A percentile compares a stretch with the other conserved stretches of the same genome.
These are phyloP conservation scores for Volucella zonaria DNA, from an alignment of 2,888 invertebrate species.

Conservation along the genomic window DNA sequence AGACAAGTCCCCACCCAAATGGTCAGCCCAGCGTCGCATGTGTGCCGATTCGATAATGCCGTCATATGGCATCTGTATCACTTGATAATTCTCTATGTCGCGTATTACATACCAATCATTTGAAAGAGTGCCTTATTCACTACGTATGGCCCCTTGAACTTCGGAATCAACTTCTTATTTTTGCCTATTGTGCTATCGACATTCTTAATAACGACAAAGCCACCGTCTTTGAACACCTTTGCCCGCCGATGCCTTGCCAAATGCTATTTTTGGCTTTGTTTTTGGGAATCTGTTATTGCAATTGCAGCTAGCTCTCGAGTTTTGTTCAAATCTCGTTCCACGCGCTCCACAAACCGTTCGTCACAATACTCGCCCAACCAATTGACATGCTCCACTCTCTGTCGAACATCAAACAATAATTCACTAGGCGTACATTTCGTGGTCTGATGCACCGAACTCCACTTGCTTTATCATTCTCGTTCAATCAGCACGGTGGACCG, in stretches of 20 bases:
- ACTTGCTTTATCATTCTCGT: conserved; percentile 8
- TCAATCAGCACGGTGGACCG: conserved; percentile 1
- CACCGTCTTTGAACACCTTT: neutral
- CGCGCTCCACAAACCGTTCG: neutral
- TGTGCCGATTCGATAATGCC: no score
- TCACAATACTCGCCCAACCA: no score
- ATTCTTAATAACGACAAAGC: neutral
- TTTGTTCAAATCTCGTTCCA: neutral
- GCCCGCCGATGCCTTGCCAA: neutral
- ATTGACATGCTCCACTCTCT: no score
- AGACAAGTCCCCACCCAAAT: no score
- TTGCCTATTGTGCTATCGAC: no score
- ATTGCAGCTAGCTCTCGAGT: neutral
- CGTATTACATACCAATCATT: no score
- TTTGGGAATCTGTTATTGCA: neutral
- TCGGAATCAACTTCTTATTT: no score
- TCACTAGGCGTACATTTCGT: neutral
- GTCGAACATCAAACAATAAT: neutral
- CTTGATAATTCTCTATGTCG: no score
- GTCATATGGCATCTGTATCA: no score
- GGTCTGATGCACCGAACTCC: conserved; percentile 11
- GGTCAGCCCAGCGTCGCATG: no score
- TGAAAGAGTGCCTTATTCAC: no score
- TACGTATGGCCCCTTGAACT: no score
- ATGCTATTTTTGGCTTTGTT: neutral